These are phyloP conservation scores for human DNA, from an alignment of 2,113 vertebrate species.

Conservation along the genomic window GRCh38 chr1:24377501-24378000, in stretches of 20 bases:
- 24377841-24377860: not conserved
- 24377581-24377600: too few species aligned
- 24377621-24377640: not conserved
- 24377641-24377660: not conserved
- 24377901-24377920: not conserved
- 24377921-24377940: not conserved
- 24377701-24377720: not conserved
- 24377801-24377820: not conserved
- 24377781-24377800: not conserved
- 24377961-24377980: not conserved
- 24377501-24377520: not conserved
- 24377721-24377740: not conserved
- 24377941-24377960: not conserved
- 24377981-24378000: not conserved
- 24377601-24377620: not conserved
- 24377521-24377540: not conserved
- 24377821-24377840: not conserved
- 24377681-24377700: not conserved
- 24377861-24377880: not conserved
- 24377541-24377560: not conserved
- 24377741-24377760: not conserved
- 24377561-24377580: too few species aligned
- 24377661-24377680: not conserved
- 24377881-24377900: not conserved
- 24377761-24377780: not conserved